A percentile compares a stretch with the other conserved stretches of the same genome.
These are phyloP conservation scores for Hypocryptadius cinnamomeus DNA, from an alignment of 2,113 vertebrate genomes.

Conservation along the genomic window DNA sequence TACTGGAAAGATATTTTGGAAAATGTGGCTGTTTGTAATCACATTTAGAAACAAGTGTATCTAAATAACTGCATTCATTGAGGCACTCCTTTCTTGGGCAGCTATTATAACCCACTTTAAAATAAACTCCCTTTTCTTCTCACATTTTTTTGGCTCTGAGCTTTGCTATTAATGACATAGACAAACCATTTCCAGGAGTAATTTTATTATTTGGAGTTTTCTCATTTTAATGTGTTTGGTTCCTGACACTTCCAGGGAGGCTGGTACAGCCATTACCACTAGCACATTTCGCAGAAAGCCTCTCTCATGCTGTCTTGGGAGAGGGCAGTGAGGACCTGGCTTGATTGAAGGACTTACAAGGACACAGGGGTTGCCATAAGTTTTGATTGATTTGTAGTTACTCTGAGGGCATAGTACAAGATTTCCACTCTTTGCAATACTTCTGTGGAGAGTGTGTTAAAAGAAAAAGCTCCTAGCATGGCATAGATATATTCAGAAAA, in stretches of 20 bases:
- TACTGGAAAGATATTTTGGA: not conserved
- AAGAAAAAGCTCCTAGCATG: not conserved
- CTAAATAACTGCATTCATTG: not conserved
- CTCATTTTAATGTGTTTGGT: not conserved
- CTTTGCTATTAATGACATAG: not conserved
- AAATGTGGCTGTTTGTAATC: not conserved
- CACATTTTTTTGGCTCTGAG: not conserved
- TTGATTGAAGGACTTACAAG: not conserved
- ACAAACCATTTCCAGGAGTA: not conserved
- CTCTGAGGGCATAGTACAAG: not conserved
- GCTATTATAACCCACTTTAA: not conserved
- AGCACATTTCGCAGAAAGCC: not conserved
- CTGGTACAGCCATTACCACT: not conserved
- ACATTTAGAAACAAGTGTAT: not conserved
- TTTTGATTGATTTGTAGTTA: not conserved
- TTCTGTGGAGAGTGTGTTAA: not conserved
- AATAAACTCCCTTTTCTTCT: not conserved
- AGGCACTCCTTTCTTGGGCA: not conserved
- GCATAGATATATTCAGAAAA: not conserved
- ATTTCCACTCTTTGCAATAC: not conserved
- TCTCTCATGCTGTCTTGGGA: not conserved
- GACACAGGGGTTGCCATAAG: not conserved
- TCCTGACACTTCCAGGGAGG: not conserved
- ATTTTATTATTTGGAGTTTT: not conserved
- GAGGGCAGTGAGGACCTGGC: not conserved